Evolutionary conservation across 2,797 vertebrate genomes (phyloP), one percentile per base, ranked within the genome.

Genomic region (Lacerta bilineata): DNA sequence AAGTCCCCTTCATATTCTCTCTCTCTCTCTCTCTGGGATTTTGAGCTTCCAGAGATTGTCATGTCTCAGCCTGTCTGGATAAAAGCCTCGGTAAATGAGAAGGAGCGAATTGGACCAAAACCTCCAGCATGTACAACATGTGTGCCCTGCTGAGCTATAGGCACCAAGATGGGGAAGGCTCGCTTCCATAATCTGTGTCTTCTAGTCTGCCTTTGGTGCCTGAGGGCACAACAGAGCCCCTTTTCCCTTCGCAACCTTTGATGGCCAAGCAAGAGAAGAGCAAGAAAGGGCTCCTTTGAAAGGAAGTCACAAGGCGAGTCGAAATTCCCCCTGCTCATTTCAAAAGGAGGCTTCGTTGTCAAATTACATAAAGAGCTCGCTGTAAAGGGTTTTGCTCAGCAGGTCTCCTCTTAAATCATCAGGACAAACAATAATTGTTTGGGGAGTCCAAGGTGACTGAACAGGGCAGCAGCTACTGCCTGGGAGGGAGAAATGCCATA

Each of bases 291-390:
- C 55, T 23, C 23, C 69, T 71, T 76, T 13, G 88, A 59, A 36
- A 33, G 27, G n/a, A 27, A 86, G 55, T 76, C 88, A 77, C 61
- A 88, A 78, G 74, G 84, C 74, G 66, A 64, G 23, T n/a, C 15
- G 33, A 66, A 46, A 18, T 50, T 17, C 61, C 33, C 68, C 33
- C 8, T 61, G 39, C 33, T 33, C 43, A 10, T 27, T 75, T 66
- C 41, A 20, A 74, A 55, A 66, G 10, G 84, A 55, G 71, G n/a
- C 61, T 75, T 81, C n/a, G n/a, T 7, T 43, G 33, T 85, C 36
- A 75, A 25, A 41, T 29, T 43, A 36, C 27, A 27, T 66, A 36
- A 55, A 80, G 50, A 72, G 8, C 25, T 20, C 50, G 15, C 10
- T 79, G 33, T 36, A 27, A 41, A 9, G 18, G 33, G 41, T 39